A percentile compares a stretch with the other conserved stretches of the same genome.
phyloP scores from a whole-genome alignment of 2,113 vertebrate genomes.

The Cololabis saira region DNA sequence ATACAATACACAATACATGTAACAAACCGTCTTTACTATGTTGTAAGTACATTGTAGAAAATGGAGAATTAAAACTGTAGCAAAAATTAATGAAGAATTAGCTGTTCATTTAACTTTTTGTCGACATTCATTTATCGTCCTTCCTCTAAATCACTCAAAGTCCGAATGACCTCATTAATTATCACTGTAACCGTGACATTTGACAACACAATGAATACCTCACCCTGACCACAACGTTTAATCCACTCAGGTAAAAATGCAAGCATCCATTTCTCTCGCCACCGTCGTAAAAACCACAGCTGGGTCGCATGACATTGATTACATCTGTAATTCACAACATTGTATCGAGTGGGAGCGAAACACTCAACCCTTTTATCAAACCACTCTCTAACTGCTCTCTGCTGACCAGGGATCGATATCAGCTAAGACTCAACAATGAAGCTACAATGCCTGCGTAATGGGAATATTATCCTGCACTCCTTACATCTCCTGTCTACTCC shows the following conservation, averaged over 20 bases:
- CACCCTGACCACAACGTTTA: slow-evolving; percentile 52
- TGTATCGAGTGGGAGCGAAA: slow-evolving; percentile 36
- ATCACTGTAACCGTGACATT: slow-evolving; percentile 45
- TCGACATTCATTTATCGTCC: too few species aligned
- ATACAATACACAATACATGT: background rate
- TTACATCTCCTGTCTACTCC: background rate
- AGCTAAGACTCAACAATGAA: slow-evolving; percentile 43
- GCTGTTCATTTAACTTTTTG: background rate
- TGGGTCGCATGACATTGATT: slow-evolving; percentile 64
- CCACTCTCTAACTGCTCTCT: slow-evolving; percentile 34
- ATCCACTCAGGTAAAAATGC: slow-evolving; percentile 57
- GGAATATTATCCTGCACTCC: background rate
- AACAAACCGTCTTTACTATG: too few species aligned
- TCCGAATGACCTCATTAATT: slow-evolving; percentile 54
- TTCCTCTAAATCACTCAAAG: slow-evolving; percentile 9
- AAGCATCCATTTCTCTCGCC: slow-evolving; percentile 50
- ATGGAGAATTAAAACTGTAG: too few species aligned
- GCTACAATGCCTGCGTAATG: slow-evolving; percentile 10
- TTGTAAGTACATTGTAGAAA: too few species aligned
- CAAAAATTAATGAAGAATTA: too few species aligned
- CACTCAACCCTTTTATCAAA: slow-evolving; percentile 64
- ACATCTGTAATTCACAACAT: slow-evolving; percentile 63
- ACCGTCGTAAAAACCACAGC: slow-evolving; percentile 40
- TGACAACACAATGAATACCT: slow-evolving; percentile 43
- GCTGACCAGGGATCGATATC: slow-evolving; percentile 62